Base-by-base conservation (phyloP, 2,888 invertebrate species). In the Steinernema carpocapsae region DNA sequence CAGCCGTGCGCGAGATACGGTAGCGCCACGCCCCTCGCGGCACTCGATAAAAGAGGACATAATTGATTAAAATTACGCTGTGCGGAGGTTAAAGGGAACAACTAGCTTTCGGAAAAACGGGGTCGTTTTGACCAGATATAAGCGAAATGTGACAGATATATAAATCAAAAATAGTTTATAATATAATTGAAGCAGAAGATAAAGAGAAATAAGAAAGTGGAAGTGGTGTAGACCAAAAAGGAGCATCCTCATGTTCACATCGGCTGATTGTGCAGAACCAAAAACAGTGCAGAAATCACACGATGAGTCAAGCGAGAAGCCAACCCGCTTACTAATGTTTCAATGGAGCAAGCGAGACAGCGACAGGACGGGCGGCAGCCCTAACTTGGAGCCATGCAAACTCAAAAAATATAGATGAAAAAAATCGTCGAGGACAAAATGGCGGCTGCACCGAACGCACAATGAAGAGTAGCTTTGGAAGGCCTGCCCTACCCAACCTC, bases 261-360 rank as follows among this genome's bases (percentile, higher is more conserved):
- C 64, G 32, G 10, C 64, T 64, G 32, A 32, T 32, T 64, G 29
- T 29, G 64, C 64, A 2, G 32, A 64, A 64, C 32, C 64, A 64
- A 64, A 64, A 64, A 64, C 64, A 64, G 64, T 29, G 32, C 64
- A 64, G 26, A 24, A 64, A 64, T 64, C 64, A 64, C 64, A 64
- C 32, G 64, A 64, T 64, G 64, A 64, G 32, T 64, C 64, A 64
- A 64, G 29, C 32, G 64, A 24, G 32, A 17, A 26, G 37, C 64
- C 56, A 64, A 29, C 32, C 64, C 64, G 29, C 64, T 26, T 17
- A 17, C 29, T 29, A 64, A 64, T 29, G 29, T 64, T 64, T 17
- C 64, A 29, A 64, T 12, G 17, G 64, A 12, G 29, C 24, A 10
- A 26, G 56, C 12, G 17, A 19, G 26, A 19, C 56, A 19, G 4